Evolutionary conservation across 1,140 invertebrate genomes (phyloP).

Genomic region (Cherax quadricarinatus): DNA sequence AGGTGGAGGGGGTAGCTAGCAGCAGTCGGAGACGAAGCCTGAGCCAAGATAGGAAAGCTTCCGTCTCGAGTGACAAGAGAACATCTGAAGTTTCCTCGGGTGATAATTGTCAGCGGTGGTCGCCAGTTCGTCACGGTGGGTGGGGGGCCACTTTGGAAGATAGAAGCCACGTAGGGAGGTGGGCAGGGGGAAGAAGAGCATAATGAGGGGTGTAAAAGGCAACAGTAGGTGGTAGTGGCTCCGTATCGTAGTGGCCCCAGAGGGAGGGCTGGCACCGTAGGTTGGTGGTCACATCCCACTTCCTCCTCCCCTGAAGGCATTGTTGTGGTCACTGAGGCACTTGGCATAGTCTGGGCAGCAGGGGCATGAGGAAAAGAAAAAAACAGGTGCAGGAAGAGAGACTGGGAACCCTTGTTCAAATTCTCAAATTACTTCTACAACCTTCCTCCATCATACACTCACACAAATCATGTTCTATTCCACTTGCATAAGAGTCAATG

Average conservation of each 20-base stretch:
- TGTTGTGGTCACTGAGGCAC: not conserved
- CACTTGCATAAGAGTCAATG: no score
- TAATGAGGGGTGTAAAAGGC: not conserved
- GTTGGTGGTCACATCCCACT: not conserved
- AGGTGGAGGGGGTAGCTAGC: not conserved
- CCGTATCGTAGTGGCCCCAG: no score
- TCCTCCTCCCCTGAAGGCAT: not conserved
- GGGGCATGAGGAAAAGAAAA: not conserved
- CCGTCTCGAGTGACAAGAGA: not conserved
- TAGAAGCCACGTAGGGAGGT: not conserved
- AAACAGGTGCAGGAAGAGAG: not conserved
- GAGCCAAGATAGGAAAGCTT: not conserved
- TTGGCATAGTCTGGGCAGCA: not conserved
- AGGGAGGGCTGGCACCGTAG: not conserved
- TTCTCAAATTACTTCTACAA: no score
- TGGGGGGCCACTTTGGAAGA: not conserved
- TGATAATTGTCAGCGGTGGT: slow-evolving; percentile 35
- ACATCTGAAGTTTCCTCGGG: not conserved
- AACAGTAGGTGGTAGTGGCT: not conserved
- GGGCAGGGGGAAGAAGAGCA: not conserved
- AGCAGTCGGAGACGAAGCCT: not conserved
- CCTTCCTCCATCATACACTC: no score
- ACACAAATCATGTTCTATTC: no score
- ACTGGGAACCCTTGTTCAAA: no score
- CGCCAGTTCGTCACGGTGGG: slow-evolving; percentile 19